Evolutionary conservation across 2,888 invertebrate species (phyloP).

Genomic region (Melanostoma scalare): DNA sequence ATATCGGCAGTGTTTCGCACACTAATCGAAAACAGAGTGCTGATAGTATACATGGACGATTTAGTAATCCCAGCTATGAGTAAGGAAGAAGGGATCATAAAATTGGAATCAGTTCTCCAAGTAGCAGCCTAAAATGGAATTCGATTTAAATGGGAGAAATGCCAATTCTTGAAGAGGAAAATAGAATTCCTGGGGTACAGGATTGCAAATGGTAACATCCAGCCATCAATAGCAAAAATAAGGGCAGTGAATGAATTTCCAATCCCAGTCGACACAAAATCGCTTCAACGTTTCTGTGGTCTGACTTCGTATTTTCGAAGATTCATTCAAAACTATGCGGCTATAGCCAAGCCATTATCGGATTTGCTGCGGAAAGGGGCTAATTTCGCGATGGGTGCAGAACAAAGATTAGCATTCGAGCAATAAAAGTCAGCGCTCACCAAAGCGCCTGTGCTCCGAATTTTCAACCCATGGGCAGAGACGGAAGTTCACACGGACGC

Average conservation of each 20-base stretch:
- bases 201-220: slow-evolving; percentile 25
- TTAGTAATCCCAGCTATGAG: too few relatives aligned
- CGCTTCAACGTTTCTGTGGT: slow-evolving; percentile 53
- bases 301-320: slow-evolving; percentile 35
- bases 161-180: not conserved
- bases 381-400: not conserved
- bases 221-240: slow-evolving; percentile 33
- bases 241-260: slow-evolving; percentile 28
- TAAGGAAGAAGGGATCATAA: too few relatives aligned
- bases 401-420: slow-evolving; percentile 7
- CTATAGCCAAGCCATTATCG: slow-evolving; percentile 16
- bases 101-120: too few relatives aligned
- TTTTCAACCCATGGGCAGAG: slow-evolving; percentile 5
- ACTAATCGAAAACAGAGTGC: too few relatives aligned
- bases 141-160: too few relatives aligned
- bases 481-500: slow-evolving; percentile 49
- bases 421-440: slow-evolving; percentile 19
- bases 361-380: slow-evolving; percentile 33
- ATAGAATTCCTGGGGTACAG: slow-evolving; percentile 36
- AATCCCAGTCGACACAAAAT: slow-evolving; percentile 26
- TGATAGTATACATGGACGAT: too few relatives aligned
- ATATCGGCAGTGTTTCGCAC: too few relatives aligned
- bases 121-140: too few relatives aligned
- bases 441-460: slow-evolving; percentile 23
- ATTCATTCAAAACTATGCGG: slow-evolving; percentile 4